Evolutionary conservation across 2,113 vertebrate genomes (phyloP), one percentile per base, ranked within the genome.

Genomic region (Asarcornis scutulata): DNA sequence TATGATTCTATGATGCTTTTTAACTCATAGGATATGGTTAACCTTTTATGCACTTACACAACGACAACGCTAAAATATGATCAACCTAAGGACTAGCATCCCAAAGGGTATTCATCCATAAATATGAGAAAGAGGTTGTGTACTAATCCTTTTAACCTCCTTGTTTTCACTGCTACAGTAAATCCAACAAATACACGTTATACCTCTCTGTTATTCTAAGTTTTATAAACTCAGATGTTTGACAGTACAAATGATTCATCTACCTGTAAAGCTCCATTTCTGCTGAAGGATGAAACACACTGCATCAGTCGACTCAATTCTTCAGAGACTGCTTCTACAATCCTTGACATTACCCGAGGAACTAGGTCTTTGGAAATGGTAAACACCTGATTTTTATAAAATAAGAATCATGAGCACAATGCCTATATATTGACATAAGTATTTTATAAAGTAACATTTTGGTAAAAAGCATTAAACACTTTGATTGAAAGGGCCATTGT

Each of bases 301-400:
- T 99, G 99, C 99, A 99, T 99, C 16, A 99, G 98, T 13, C 99
- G 98, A 77, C 99, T 98, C 79, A 99, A 98, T 94, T 99, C 99
- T 87, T 99, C 99, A 4, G 99, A 98, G 15, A 99, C 99, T 0
- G 99, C 98, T 96, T 99, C 99, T 2, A 99, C 98, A 40, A 99
- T 99, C 71, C 95, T 98, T 8, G 99, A 98, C 73, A 99, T 95
- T n/a, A 99, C 98, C 13, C 99, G 98, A 44, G 99, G 98, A 25
- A 99, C 99, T 56, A 99, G 96, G 36, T 99, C 99, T 91, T 98
- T 99, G 13, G 99, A 99, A 74, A 99, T 94, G 1, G 99, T 98
- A 88, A 99, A 99, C 29, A 99, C 99, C 99, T 99, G 97, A 27
- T 11, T 56, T 89, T 94, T 67, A 73, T 13, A 55, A 92, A 72